These are phyloP conservation scores for Paguma larvata DNA, from an alignment of 2,797 vertebrate genomes.

Conservation along the genomic window DNA sequence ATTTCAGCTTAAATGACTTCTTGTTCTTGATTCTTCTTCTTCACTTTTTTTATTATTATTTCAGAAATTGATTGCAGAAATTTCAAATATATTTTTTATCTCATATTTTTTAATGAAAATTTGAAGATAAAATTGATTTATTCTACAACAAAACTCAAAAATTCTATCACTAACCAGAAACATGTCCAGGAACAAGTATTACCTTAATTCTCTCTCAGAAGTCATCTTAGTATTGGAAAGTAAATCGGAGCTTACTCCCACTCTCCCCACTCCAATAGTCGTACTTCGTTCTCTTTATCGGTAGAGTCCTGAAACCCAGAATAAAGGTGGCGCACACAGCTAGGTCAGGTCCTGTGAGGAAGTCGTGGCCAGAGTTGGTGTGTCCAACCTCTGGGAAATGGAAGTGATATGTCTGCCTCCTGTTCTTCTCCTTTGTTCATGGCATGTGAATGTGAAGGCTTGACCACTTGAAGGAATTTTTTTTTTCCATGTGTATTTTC, in stretches of 20 bases:
- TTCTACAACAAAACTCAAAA: neutral
- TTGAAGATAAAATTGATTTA: constrained; percentile 37
- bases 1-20: constrained; percentile 71
- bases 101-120: constrained; percentile 44
- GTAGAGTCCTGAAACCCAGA: neutral
- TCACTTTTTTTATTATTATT: constrained; percentile 31
- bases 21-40: constrained; percentile 56
- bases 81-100: constrained; percentile 58
- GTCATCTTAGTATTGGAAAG: neutral
- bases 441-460: neutral
- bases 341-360: neutral
- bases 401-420: neutral
- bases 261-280: neutral
- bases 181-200: neutral
- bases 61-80: constrained; percentile 47
- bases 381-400: neutral
- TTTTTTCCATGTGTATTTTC: neutral
- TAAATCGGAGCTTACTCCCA: neutral
- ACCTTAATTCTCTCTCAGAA: neutral
- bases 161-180: neutral
- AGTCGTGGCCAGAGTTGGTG: neutral
- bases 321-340: neutral
- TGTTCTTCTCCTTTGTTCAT: neutral
- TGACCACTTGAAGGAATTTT: neutral
- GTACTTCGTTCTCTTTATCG: neutral